Percentiles rank a stretch among this genome's conserved stretches.
These are phyloP conservation scores for Cherax destructor DNA, from an alignment of 1,140 invertebrate genomes.

Conservation along the genomic window DNA sequence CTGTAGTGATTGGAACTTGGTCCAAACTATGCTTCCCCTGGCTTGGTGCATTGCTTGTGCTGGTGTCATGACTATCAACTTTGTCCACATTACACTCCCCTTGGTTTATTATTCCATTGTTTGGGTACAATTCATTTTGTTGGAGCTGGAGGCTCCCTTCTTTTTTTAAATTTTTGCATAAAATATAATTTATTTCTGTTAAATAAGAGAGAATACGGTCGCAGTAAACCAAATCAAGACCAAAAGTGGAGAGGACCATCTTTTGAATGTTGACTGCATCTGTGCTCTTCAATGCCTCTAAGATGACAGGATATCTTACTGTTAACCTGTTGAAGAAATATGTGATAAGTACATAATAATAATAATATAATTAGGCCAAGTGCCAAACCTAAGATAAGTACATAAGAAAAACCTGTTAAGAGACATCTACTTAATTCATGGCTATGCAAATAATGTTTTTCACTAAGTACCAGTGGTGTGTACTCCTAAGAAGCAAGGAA, in stretches of 20 bases:
- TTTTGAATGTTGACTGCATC: neutral
- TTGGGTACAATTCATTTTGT: neutral
- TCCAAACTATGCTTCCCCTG: no score
- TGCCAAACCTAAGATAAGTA: no score
- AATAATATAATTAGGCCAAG: no score
- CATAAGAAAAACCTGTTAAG: no score
- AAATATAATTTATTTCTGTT: conserved; percentile 23
- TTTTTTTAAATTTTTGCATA: neutral
- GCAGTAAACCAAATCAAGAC: conserved; percentile 17
- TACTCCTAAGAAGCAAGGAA: no score
- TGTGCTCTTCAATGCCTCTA: conserved; percentile 1
- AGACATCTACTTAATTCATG: no score
- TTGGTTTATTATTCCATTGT: neutral
- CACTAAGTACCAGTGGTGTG: no score
- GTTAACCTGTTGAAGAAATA: conserved; percentile 21
- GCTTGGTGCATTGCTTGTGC: no score
- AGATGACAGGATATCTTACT: conserved; percentile 7
- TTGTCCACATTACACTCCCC: neutral
- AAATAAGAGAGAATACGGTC: conserved; percentile 19
- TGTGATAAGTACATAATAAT: neutral
- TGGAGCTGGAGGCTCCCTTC: neutral
- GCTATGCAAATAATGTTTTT: no score
- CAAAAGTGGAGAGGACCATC: conserved; percentile 4
- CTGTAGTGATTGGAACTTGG: no score
- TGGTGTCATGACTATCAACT: no score